A percentile compares a stretch with the other conserved stretches of the same genome.
These are phyloP conservation scores for Polypedilum vanderplanki DNA, from an alignment of 1,140 invertebrate genomes.

Conservation along the genomic window DNA sequence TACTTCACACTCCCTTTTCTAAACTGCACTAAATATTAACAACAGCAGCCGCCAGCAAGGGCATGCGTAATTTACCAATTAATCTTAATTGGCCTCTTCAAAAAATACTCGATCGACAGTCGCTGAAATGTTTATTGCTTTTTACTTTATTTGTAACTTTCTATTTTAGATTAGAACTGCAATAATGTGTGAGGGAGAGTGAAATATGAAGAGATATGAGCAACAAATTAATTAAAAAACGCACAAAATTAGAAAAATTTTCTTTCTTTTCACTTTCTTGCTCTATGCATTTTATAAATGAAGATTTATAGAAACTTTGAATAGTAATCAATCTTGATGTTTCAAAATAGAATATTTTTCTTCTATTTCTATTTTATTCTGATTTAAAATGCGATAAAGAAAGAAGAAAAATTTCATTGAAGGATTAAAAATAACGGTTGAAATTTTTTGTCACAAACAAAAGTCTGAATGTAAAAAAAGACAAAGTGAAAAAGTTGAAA, in stretches of 20 bases:
- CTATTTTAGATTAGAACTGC: too few species aligned
- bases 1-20: conserved; percentile 15
- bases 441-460: too few species aligned
- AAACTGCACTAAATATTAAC: not conserved
- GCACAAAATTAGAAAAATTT: not conserved
- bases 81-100: conserved; percentile 12
- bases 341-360: too few species aligned
- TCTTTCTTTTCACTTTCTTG: not conserved
- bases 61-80: conserved; percentile 17
- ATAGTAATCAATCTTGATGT: not conserved
- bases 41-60: not conserved
- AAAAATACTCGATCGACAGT: not conserved
- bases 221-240: not conserved
- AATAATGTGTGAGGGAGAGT: not conserved
- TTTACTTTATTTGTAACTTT: not conserved
- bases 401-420: too few species aligned
- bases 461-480: too few species aligned
- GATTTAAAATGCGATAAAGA: too few species aligned
- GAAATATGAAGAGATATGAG: not conserved
- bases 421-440: too few species aligned
- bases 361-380: too few species aligned
- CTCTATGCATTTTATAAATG: not conserved
- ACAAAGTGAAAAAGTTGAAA: too few species aligned
- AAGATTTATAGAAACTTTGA: not conserved
- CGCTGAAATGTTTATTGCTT: not conserved